These are phyloP conservation scores for Chaetogeoica ovagalla DNA, from an alignment of 2,888 invertebrate species.

Conservation along the genomic window DNA sequence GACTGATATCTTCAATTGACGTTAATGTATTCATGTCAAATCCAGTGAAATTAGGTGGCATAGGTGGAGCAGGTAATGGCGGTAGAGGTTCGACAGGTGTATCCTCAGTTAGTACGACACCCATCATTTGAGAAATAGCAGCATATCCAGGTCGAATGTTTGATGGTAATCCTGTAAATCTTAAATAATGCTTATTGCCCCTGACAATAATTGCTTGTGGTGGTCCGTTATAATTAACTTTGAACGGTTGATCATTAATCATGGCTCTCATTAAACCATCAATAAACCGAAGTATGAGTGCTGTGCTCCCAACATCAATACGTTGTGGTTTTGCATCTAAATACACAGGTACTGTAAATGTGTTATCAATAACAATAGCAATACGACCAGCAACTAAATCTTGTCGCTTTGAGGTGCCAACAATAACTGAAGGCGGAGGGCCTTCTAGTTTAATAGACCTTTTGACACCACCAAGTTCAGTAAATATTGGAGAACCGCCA, in stretches of 20 bases:
- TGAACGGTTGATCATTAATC: slow-evolving; percentile 76
- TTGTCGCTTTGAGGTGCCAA: slow-evolving; percentile 74
- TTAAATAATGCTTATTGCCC: slow-evolving; percentile 76
- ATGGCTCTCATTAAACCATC: slow-evolving; percentile 76
- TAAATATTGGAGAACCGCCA: slow-evolving; percentile 81
- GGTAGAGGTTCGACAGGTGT: slow-evolving; percentile 52
- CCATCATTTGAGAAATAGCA: slow-evolving; percentile 75
- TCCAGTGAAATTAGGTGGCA: slow-evolving; percentile 56
- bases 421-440: slow-evolving; percentile 90
- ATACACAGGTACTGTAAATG: slow-evolving; percentile 73
- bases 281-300: slow-evolving; percentile 77
- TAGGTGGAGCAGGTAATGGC: slow-evolving; percentile 58
- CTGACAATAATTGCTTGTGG: slow-evolving; percentile 77
- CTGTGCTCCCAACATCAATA: slow-evolving; percentile 72
- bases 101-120: slow-evolving; percentile 59
- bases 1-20: slow-evolving; percentile 27
- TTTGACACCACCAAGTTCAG: slow-evolving; percentile 79
- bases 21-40: slow-evolving; percentile 17
- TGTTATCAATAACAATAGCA: slow-evolving; percentile 80
- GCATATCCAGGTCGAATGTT: slow-evolving; percentile 73
- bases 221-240: slow-evolving; percentile 80
- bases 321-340: slow-evolving; percentile 81
- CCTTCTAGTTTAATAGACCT: slow-evolving; percentile 82
- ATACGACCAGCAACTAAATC: slow-evolving; percentile 85
- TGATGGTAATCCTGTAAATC: slow-evolving; percentile 78